Conservation (phyloP, 2,113 vertebrate species). For the Festucalex cinctus region DNA sequence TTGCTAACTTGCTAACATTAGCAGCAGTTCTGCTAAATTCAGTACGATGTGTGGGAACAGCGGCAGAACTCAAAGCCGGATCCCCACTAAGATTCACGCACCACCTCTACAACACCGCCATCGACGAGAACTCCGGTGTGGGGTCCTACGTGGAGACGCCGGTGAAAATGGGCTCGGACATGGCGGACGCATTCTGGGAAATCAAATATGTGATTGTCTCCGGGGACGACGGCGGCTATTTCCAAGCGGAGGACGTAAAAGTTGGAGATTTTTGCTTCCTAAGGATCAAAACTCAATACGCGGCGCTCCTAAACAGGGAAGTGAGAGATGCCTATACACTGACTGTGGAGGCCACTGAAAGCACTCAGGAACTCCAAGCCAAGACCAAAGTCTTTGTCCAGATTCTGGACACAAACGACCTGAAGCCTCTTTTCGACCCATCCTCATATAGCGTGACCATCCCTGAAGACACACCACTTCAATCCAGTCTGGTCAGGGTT, state of each 20-base stretch:
- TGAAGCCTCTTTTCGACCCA: conserved; percentile 93
- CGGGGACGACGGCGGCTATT: conserved; percentile 80
- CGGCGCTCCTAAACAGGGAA: conserved; percentile 87
- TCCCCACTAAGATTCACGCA: conserved; percentile 83
- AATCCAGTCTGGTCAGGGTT: conserved; percentile 78
- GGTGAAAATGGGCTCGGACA: conserved; percentile 84
- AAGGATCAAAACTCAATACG: conserved; percentile 84
- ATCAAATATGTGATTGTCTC: conserved; percentile 82
- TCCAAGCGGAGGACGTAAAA: conserved; percentile 80
- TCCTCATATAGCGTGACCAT: conserved; percentile 86
- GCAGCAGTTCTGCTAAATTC: conserved; percentile 61
- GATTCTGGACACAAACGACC: conserved; percentile 90
- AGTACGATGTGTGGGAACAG: conserved; percentile 51
- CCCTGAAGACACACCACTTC: conserved; percentile 79
- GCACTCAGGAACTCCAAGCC: conserved; percentile 68
- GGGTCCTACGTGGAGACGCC: conserved; percentile 84
- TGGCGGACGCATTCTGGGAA: conserved; percentile 74
- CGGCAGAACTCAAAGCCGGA: conserved; percentile 71
- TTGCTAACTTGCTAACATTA: conserved; percentile 37
- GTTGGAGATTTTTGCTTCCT: conserved; percentile 92
- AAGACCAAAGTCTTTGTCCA: conserved; percentile 83
- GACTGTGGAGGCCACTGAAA: conserved; percentile 84
- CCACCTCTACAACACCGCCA: conserved; percentile 86
- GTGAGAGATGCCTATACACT: conserved; percentile 85
- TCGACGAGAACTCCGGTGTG: conserved; percentile 91